Evolutionary conservation across 2,888 invertebrate genomes (phyloP), one percentile per base, ranked within the genome.

Genomic region (Lissocephala sabroskyi): DNA sequence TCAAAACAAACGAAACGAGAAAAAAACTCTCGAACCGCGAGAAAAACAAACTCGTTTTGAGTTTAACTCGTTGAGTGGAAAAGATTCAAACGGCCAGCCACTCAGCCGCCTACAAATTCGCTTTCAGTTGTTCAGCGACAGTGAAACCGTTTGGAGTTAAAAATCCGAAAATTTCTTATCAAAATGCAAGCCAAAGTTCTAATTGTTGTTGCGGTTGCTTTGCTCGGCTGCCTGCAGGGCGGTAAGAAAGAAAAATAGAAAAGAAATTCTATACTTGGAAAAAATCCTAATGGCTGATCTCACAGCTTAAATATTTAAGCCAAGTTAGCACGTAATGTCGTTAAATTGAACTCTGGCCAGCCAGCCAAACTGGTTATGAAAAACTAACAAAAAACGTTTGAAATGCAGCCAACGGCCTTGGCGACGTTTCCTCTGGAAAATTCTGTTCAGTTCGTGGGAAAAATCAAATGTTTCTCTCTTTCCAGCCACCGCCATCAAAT

Each of bases 401-500:
- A 13, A 41, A 40, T 18, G 7, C 17, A 47, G 14, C 1, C 9
- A 11, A 35, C 13, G 16, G 17, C 10, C 9, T 26, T n/a, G n/a
- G n/a, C n/a, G n/a, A n/a, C n/a, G n/a, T n/a, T n/a, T n/a, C n/a
- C n/a, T n/a, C n/a, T n/a, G n/a, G n/a, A n/a, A n/a, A n/a, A n/a
- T n/a, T n/a, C n/a, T n/a, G n/a, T n/a, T n/a, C n/a, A n/a, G n/a
- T n/a, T n/a, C n/a, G n/a, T n/a, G n/a, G n/a, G n/a, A 23, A 23
- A 23, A 23, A 23, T 23, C 7, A 35, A 35, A 35, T 17, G 13
- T 14, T 35, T 13, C 5, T 23, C 19, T 9, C 26, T 13, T 4
- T 32, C 11, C 23, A 83, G 83, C 82, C 9, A 66, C 66, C 23
- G 83, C 82, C 46, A 83, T 83, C 39, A 79, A 67, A 56, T 83